phyloP scores from a whole-genome alignment of 1,140 invertebrate genomes.

The Pogonus chalceus region DNA sequence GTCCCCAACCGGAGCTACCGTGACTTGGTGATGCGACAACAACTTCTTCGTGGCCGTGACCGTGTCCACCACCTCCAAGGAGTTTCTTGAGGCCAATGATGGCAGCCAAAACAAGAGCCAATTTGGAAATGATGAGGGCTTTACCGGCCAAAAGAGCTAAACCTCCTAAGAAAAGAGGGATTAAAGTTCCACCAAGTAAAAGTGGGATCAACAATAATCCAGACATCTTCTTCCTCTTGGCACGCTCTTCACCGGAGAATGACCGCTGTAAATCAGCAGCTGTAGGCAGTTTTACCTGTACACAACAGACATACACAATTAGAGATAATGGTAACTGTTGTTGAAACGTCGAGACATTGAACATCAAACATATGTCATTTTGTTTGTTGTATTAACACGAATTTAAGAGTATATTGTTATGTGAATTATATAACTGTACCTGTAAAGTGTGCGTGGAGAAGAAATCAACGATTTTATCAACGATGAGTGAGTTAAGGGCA shows the following conservation, averaged over 20 bases:
- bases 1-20: slow-evolving; percentile 57
- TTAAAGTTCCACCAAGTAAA: slow-evolving; percentile 64
- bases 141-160: slow-evolving; percentile 71
- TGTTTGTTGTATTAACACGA: too few species aligned
- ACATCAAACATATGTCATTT: background rate
- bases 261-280: slow-evolving; percentile 50
- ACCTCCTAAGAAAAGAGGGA: slow-evolving; percentile 67
- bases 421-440: slow-evolving; percentile 35
- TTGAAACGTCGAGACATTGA: background rate
- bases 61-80: slow-evolving; percentile 46
- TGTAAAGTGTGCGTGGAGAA: slow-evolving; percentile 67
- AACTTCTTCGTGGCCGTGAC: slow-evolving; percentile 48
- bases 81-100: slow-evolving; percentile 78
- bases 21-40: slow-evolving; percentile 59
- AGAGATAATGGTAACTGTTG: background rate
- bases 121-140: slow-evolving; percentile 70
- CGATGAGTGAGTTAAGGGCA: slow-evolving; percentile 59
- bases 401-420: background rate
- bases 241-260: slow-evolving; percentile 43
- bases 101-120: slow-evolving; percentile 66
- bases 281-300: slow-evolving; percentile 51
- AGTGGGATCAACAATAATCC: slow-evolving; percentile 64
- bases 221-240: slow-evolving; percentile 57
- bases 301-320: slow-evolving; percentile 11
- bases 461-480: slow-evolving; percentile 61